These are phyloP conservation scores for Ophthalmolycus amberensis DNA, from an alignment of 2,113 vertebrate genomes.

Conservation along the genomic window DNA sequence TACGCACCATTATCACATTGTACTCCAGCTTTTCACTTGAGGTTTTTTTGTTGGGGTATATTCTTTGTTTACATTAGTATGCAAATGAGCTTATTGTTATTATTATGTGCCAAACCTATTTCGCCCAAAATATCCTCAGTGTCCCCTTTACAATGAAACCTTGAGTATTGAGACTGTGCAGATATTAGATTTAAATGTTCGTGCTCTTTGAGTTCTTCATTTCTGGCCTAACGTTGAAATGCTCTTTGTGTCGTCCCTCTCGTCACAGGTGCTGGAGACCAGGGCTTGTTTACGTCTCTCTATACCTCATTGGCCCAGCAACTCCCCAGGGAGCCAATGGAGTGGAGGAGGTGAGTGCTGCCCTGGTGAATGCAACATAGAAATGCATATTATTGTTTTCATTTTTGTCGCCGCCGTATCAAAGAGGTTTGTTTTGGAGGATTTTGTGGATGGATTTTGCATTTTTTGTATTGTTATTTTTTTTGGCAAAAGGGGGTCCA, in stretches of 20 bases:
- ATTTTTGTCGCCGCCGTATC: background rate
- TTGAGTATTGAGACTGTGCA: background rate
- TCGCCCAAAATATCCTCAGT: background rate
- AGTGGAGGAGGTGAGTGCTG: conserved; percentile 92
- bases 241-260: background rate
- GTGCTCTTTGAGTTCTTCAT: background rate
- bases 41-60: background rate
- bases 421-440: background rate
- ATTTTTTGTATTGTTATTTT: background rate
- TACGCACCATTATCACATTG: background rate
- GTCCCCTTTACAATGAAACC: background rate
- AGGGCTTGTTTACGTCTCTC: conserved; percentile 91
- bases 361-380: no score
- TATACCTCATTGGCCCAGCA: conserved; percentile 93
- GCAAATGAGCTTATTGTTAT: background rate
- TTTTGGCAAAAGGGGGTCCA: background rate
- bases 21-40: no score
- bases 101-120: background rate
- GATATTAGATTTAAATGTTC: background rate
- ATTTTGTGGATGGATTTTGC: background rate
- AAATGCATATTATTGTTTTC: background rate
- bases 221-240: background rate
- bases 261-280: conserved; percentile 92
- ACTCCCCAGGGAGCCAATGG: conserved; percentile 96
- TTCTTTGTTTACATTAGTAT: background rate